Evolutionary conservation across 2,113 vertebrate genomes (phyloP).

Genomic region (Saimiri boliviensis): DNA sequence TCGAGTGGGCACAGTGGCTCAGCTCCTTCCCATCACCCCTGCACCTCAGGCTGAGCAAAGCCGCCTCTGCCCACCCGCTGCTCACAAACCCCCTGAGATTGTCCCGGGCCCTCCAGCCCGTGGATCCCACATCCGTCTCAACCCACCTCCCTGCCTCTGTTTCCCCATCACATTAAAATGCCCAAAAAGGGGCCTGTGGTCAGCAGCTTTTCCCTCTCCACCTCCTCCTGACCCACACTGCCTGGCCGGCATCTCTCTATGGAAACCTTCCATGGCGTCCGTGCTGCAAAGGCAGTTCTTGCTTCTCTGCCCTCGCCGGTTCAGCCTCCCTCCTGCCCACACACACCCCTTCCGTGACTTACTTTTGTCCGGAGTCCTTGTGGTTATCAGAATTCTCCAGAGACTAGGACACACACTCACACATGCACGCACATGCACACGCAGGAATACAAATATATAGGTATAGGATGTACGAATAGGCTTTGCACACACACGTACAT

Average conservation of each 20-base stretch:
- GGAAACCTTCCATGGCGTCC: neutral
- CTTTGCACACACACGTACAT: too few relatives aligned
- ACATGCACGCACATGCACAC: too few relatives aligned
- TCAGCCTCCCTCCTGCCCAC: neutral
- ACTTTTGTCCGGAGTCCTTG: neutral
- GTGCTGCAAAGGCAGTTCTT: too few relatives aligned
- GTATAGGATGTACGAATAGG: too few relatives aligned
- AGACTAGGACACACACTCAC: neutral
- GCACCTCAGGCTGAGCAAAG: neutral
- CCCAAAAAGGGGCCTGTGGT: neutral
- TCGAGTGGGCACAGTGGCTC: neutral
- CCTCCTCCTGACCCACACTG: neutral
- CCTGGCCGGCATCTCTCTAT: too few relatives aligned
- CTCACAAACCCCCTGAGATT: neutral
- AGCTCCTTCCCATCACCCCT: neutral
- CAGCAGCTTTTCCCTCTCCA: neutral
- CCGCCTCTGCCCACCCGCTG: neutral
- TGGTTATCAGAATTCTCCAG: neutral
- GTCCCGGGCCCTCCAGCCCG: neutral
- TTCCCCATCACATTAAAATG: neutral
- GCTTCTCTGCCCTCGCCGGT: too few relatives aligned
- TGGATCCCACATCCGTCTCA: neutral
- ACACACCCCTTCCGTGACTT: neutral
- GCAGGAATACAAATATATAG: too few relatives aligned
- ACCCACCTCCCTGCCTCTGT: neutral